phyloP scores from a whole-genome alignment of 2,888 invertebrate species.

The Polylopha cassiicola region DNA sequence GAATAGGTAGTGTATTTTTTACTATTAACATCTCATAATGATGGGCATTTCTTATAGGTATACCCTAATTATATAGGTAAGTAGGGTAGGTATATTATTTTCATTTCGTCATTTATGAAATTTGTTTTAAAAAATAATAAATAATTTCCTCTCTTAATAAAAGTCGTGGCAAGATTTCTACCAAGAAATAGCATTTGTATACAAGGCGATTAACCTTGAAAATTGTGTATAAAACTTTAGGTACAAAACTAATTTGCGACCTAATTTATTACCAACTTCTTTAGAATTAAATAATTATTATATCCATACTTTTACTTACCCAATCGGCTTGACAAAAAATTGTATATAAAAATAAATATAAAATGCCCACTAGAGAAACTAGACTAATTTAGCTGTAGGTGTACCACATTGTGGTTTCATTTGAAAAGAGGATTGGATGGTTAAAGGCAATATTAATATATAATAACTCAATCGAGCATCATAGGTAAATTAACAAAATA shows the following conservation, averaged over 20 bases:
- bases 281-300: no score
- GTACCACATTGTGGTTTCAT: conserved; percentile 4
- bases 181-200: conserved; percentile 22
- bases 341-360: no score
- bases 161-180: conserved; percentile 21
- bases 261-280: conserved; percentile 15
- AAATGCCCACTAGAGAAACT: no score
- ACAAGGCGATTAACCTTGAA: conserved; percentile 19
- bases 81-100: no score
- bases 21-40: no score
- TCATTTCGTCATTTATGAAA: neutral
- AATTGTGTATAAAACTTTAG: conserved; percentile 16
- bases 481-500: no score
- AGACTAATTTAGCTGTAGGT: no score
- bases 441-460: conserved; percentile 2
- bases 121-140: conserved; percentile 29
- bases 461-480: neutral
- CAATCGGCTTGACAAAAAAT: conserved; percentile 6
- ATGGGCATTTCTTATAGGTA: no score
- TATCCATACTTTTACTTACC: conserved; percentile 16
- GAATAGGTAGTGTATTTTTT: no score
- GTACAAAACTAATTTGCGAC: conserved; percentile 18
- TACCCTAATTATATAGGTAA: no score
- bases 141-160: conserved; percentile 25
- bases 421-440: neutral